Evolutionary conservation across 2,888 invertebrate species (phyloP), one percentile per base, ranked within the genome.

Genomic region (Calliopum simillimum): DNA sequence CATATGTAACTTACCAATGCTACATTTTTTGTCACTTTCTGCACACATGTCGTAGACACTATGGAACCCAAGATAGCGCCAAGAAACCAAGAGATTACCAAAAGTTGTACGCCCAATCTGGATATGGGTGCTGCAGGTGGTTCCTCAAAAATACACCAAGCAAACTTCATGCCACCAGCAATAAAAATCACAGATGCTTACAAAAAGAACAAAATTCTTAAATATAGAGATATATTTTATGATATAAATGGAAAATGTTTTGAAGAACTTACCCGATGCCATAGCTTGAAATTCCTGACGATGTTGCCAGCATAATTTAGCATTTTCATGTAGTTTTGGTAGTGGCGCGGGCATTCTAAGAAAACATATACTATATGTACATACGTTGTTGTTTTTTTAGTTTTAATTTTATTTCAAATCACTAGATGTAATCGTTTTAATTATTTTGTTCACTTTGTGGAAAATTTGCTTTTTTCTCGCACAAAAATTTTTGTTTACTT

Each of bases 21-120:
- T 56, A 82, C 77, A 72, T 82, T 83, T 76, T 82, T 84, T 19
- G 80, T 80, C 53, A 80, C 75, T 8, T 79, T 76, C 64, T 85
- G 84, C 2, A 82, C 83, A 72, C 81, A 80, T 14, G 76, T 69
- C 3, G 80, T 75, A 1, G 84, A 82, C 43, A 81, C 62, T 6
- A 81, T 73, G 23, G 78, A 79, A 0, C 84, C 84, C 19, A 81
- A n/a, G 0, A 80, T 78, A 4, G 76, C 82, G 33, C 85, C 84
- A 61, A 81, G 71, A 70, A 84, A 83, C 82, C 84, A 84, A 14
- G 79, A 79, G 71, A 85, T 79, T 72, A 78, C 80, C 65, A 85
- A 74, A 12, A 78, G 79, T 71, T 80, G 79, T 5, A 77, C 77
- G 13, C 74, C 69, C 23, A 74, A 70, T 53, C 76, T 74, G 19